Base-by-base conservation (phyloP, 2,888 invertebrate species). In the Conops quadrifasciatus region DNA sequence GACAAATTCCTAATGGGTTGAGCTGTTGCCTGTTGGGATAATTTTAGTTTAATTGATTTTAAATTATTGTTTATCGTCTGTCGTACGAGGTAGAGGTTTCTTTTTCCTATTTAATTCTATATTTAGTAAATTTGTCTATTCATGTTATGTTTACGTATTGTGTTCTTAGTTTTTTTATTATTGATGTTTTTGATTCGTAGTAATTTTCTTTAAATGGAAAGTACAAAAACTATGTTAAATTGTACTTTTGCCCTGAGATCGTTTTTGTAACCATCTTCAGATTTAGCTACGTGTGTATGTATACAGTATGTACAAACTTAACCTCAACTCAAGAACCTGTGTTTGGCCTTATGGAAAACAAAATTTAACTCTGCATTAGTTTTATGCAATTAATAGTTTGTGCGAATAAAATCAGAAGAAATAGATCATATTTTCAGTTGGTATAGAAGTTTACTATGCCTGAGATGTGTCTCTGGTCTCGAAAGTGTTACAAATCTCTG, bases 171-270 rank as follows among this genome's bases (percentile, higher is more conserved):
- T 53, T 56, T 36, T 69, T 30, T 49, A 30, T 75, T 74, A 62
- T 62, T 24, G 45, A 11, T 73, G 72, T 63, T 58, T 62, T 49
- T 45, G 51, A 30, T 36, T 71, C 47, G 36, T 65, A 30, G 36
- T 72, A 45, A 51, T 72, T 71, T 67, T 36, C 51, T 70, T 72
- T 47, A 58, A 47, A 59, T 71, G 62, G 58, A 71, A 67, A 72
- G 73, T 73, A 73, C 73, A 67, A 70, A 59, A 71, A 64, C 59
- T 45, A 60, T 66, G 78, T 80, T 78, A 82, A 82, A 81, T 85
- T 85, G 85, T 85, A 85, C 85, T 84, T 85, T 85, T 83, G 84
- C 85, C 85, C 85, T 85, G 85, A 85, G 85, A 83, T 81, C 83
- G 80, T 80, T 51, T 78, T 79, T 79, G 73, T 28, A 28, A 58